Conservation (phyloP, 2,113 vertebrate genomes). For the Spea bombifrons region DNA sequence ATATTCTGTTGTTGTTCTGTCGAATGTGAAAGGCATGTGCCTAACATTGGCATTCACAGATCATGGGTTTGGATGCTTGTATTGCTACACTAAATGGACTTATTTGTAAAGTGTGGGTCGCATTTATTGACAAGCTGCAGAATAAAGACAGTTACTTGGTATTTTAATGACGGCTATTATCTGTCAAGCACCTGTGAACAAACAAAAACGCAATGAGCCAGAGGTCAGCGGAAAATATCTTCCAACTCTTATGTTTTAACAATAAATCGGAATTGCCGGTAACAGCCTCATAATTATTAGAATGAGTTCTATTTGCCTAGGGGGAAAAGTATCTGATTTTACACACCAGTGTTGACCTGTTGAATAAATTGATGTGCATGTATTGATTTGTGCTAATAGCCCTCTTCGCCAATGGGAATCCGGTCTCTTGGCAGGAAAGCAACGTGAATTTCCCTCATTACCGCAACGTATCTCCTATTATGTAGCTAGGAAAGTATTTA, state of each 20-base stretch:
- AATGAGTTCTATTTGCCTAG: slow-evolving; percentile 19
- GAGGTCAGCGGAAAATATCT: slow-evolving; percentile 2
- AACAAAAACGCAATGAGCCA: background rate
- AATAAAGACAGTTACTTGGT: background rate
- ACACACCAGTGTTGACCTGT: slow-evolving; percentile 14
- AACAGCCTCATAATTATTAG: slow-evolving; percentile 15
- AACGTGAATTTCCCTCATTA: background rate
- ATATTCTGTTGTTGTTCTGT: too few species aligned
- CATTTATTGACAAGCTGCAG: background rate
- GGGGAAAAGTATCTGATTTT: slow-evolving; percentile 31
- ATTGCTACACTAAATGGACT: background rate
- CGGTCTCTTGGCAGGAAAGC: background rate
- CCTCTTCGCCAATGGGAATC: background rate
- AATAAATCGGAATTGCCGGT: slow-evolving; percentile 9
- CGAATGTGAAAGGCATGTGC: too few species aligned
- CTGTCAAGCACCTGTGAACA: background rate
- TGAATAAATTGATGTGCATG: slow-evolving; percentile 9
- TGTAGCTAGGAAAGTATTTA: slow-evolving; percentile 3
- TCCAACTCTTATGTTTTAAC: background rate
- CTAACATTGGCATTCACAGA: too few species aligned
- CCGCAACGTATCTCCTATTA: background rate
- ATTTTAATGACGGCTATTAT: background rate
- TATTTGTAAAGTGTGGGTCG: background rate
- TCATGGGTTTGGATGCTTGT: too few species aligned
- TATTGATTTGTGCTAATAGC: slow-evolving; percentile 24